Conservation (phyloP, 2,797 vertebrate species). For the Micrastur ruficollis region DNA sequence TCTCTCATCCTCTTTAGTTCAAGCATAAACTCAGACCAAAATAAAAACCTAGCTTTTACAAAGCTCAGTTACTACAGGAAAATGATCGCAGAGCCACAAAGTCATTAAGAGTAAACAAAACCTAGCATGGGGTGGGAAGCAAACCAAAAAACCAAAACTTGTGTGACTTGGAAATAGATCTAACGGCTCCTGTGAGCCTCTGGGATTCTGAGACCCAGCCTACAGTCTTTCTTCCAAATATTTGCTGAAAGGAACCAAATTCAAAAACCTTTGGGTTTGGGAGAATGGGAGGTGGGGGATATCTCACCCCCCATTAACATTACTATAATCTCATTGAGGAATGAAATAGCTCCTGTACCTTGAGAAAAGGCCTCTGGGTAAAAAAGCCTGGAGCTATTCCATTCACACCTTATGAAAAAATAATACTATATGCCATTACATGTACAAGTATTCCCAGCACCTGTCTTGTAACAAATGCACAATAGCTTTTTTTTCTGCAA, state of each 20-base stretch:
- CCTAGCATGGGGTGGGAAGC: background rate
- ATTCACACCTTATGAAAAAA: slow-evolving; percentile 3
- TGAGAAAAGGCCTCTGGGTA: background rate
- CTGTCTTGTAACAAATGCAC: background rate
- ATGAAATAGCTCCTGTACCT: background rate
- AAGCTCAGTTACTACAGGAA: background rate
- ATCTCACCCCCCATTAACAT: background rate
- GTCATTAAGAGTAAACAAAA: background rate
- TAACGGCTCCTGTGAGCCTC: background rate
- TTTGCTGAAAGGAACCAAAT: background rate
- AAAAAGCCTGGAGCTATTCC: slow-evolving; percentile 1
- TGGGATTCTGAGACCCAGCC: background rate
- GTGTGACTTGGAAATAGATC: background rate
- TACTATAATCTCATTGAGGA: background rate
- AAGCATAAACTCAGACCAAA: slow-evolving; percentile 29
- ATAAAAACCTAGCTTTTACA: background rate
- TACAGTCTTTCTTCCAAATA: background rate
- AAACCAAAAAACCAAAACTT: background rate
- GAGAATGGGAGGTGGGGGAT: background rate
- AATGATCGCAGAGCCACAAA: background rate
- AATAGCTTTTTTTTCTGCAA: background rate
- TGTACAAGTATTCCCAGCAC: background rate
- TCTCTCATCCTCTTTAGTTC: background rate
- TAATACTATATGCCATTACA: background rate
- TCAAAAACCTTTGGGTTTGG: background rate